phyloP scores from a whole-genome alignment of 2,888 invertebrate genomes.

The Elysia crispata region DNA sequence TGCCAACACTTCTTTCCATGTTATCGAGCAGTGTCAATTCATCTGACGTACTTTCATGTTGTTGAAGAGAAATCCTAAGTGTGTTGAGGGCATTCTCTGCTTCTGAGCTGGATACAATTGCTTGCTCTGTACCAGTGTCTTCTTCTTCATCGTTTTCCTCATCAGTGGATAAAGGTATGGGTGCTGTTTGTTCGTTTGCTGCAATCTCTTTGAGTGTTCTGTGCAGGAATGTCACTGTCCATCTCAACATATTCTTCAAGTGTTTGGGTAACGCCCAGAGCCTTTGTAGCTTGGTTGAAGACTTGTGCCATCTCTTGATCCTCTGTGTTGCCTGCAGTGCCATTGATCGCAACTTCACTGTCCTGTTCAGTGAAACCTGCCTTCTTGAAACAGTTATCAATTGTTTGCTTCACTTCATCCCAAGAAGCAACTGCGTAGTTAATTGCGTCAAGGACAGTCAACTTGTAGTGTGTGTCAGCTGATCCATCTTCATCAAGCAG shows the following conservation, averaged over 20 bases:
- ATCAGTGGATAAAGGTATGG: not conserved
- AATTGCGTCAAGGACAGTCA: too few species aligned
- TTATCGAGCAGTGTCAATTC: not conserved
- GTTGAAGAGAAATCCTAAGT: slow-evolving; percentile 18
- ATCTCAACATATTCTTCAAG: slow-evolving; percentile 18
- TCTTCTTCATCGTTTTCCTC: slow-evolving; percentile 29
- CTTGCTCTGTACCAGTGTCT: slow-evolving; percentile 14
- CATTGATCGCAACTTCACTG: not conserved
- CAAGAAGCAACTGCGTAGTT: too few species aligned
- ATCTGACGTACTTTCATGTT: not conserved
- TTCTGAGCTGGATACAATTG: not conserved
- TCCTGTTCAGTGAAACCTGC: too few species aligned
- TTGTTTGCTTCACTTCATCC: too few species aligned
- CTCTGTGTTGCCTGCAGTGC: not conserved
- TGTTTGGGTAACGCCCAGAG: slow-evolving; percentile 18
- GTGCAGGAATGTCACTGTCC: slow-evolving; percentile 24
- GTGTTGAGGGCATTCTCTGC: slow-evolving; percentile 33
- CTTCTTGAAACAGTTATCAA: too few species aligned
- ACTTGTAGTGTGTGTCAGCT: slow-evolving; percentile 1
- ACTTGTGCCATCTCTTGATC: not conserved
- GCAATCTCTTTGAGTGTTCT: not conserved
- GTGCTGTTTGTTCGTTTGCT: slow-evolving; percentile 10
- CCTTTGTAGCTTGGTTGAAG: slow-evolving; percentile 12
- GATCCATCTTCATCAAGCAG: not conserved
- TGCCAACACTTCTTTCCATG: not conserved